Evolutionary conservation across 2,113 vertebrate species (phyloP).

Genomic region (Clarias macrocephalus): DNA sequence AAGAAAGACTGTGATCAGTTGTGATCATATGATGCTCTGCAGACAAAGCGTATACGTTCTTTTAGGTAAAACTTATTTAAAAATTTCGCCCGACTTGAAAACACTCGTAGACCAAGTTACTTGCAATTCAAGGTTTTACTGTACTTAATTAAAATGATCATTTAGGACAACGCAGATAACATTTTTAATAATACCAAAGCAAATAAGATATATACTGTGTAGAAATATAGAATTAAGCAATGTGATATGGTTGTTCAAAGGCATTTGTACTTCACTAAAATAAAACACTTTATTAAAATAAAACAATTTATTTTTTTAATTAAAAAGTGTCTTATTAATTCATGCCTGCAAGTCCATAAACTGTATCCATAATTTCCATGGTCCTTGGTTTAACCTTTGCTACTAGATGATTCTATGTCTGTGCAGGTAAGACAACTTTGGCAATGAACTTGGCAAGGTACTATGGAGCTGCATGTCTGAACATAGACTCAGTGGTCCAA

Average conservation of each 20-base stretch:
- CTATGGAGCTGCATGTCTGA: conserved; percentile 73
- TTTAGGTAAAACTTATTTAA: too few species aligned
- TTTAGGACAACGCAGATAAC: too few species aligned
- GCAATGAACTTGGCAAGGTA: conserved; percentile 69
- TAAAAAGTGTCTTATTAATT: not conserved
- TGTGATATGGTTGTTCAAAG: too few species aligned
- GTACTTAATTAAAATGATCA: not conserved
- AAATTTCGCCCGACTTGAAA: too few species aligned
- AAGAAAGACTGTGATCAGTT: too few species aligned
- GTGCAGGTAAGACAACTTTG: conserved; percentile 73
- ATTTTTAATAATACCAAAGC: too few species aligned
- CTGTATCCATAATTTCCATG: not conserved
- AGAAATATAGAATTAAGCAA: too few species aligned
- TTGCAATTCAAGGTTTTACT: too few species aligned
- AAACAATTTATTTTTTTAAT: not conserved
- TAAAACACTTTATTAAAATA: not conserved
- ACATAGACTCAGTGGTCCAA: conserved; percentile 75
- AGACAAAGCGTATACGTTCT: too few species aligned
- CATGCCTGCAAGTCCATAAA: not conserved
- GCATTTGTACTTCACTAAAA: not conserved
- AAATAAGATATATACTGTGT: too few species aligned
- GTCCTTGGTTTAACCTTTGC: not conserved
- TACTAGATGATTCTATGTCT: conserved; percentile 17
- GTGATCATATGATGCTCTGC: too few species aligned
- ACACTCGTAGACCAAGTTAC: too few species aligned